phyloP scores from a whole-genome alignment of 2,888 invertebrate genomes.

The Caprella mutica region DNA sequence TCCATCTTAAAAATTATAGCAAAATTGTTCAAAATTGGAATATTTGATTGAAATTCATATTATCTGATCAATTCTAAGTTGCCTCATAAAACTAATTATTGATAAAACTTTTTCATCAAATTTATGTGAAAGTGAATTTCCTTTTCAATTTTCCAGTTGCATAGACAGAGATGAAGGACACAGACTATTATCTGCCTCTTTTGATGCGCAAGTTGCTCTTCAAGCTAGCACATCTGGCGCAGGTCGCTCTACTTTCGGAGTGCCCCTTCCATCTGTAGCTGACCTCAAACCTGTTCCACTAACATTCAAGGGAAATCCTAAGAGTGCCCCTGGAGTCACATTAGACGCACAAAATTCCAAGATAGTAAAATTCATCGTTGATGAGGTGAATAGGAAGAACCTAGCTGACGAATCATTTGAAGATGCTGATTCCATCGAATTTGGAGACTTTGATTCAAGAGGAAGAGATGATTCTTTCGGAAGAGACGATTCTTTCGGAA shows the following conservation, averaged over 20 bases:
- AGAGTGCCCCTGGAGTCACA: neutral
- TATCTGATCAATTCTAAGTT: too few species aligned
- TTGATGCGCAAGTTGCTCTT: too few species aligned
- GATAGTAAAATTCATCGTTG: neutral
- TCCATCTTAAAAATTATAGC: neutral
- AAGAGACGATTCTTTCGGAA: slow-evolving; percentile 2
- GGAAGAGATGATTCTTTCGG: neutral
- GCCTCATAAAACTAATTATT: too few species aligned
- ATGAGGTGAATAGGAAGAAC: neutral
- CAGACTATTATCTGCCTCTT: too few species aligned
- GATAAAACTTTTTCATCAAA: neutral
- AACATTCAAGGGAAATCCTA: neutral
- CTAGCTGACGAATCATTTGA: neutral
- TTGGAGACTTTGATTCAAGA: slow-evolving; percentile 1
- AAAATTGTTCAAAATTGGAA: too few species aligned
- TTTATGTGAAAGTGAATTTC: neutral
- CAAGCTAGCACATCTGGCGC: too few species aligned
- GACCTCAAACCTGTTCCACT: slow-evolving; percentile 4
- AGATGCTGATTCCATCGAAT: too few species aligned
- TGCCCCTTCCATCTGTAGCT: neutral
- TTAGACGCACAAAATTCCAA: neutral
- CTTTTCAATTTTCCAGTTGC: slow-evolving; percentile 13
- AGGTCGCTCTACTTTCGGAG: too few species aligned
- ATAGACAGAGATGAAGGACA: slow-evolving; percentile 21
- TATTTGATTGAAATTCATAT: too few species aligned